Conservation (phyloP, 2,888 invertebrate species). For the Xanthostigma xanthostigma region DNA sequence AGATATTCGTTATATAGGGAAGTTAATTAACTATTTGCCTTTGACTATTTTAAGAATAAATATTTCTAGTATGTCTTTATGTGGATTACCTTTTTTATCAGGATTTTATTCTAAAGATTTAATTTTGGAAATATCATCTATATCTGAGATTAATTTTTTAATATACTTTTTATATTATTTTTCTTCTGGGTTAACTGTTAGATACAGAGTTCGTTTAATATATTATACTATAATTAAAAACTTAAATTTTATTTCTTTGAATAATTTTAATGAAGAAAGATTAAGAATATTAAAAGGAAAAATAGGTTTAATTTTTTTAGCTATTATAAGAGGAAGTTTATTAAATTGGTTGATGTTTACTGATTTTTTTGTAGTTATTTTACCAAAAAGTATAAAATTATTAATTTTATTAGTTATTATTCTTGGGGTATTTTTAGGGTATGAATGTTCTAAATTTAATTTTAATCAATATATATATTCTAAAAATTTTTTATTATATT, state of each 20-base stretch:
- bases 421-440: constrained; percentile 26
- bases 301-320: constrained; percentile 28
- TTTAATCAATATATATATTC: constrained; percentile 29
- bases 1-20: constrained; percentile 49
- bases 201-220: constrained; percentile 36
- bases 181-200: constrained; percentile 38
- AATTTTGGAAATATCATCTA: constrained; percentile 40
- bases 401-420: constrained; percentile 33
- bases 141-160: constrained; percentile 36
- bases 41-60: constrained; percentile 38
- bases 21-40: constrained; percentile 32
- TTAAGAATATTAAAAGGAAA: constrained; percentile 32
- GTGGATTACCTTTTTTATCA: constrained; percentile 47
- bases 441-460: constrained; percentile 27
- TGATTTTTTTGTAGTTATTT: constrained; percentile 32
- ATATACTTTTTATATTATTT: constrained; percentile 38
- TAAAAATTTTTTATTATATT: constrained; percentile 24
- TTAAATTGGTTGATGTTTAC: constrained; percentile 37
- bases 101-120: constrained; percentile 51
- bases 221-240: constrained; percentile 34
- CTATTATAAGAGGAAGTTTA: constrained; percentile 31
- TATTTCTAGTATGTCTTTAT: constrained; percentile 43
- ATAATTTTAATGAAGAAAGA: constrained; percentile 35
- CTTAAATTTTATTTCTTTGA: constrained; percentile 30
- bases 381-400: constrained; percentile 31